A percentile compares a stretch with the other conserved stretches of the same genome.
Evolutionary conservation across 2,888 invertebrate species (phyloP).

Genomic region (Eupithecia inturbata): DNA sequence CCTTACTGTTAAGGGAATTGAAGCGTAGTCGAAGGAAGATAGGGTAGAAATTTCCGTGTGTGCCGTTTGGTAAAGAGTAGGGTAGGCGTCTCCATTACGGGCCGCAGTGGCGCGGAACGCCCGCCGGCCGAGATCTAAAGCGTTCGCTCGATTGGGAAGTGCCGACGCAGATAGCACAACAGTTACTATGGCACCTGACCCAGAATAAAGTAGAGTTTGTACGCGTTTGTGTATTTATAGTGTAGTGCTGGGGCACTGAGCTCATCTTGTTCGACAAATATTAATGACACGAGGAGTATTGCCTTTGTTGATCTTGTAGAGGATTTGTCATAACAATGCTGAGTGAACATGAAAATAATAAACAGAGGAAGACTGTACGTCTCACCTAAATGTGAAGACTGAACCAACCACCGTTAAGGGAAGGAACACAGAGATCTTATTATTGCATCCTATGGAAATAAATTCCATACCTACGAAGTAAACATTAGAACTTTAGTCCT

Average conservation of each 20-base stretch:
- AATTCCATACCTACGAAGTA: too few relatives aligned
- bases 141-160: slow-evolving; percentile 57
- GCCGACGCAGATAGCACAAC: slow-evolving; percentile 41
- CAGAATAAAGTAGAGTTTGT: slow-evolving; percentile 21
- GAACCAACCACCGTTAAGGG: too few relatives aligned
- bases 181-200: slow-evolving; percentile 26
- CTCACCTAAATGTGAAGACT: too few relatives aligned
- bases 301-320: slow-evolving; percentile 33
- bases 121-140: slow-evolving; percentile 79
- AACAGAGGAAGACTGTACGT: neutral
- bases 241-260: slow-evolving; percentile 38
- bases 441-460: too few relatives aligned
- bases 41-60: slow-evolving; percentile 33
- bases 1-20: slow-evolving; percentile 13
- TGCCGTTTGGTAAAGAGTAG: slow-evolving; percentile 42
- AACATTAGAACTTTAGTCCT: too few relatives aligned
- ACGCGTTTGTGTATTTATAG: slow-evolving; percentile 60
- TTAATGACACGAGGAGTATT: slow-evolving; percentile 36
- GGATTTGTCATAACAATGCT: slow-evolving; percentile 32
- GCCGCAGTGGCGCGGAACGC: slow-evolving; percentile 74
- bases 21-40: slow-evolving; percentile 10
- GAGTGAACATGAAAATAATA: slow-evolving; percentile 15
- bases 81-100: slow-evolving; percentile 75
- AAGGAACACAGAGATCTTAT: too few relatives aligned
- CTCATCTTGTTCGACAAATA: slow-evolving; percentile 39